These are phyloP conservation scores for Brachyptera putata DNA, from an alignment of 2,888 invertebrate species.

Conservation along the genomic window DNA sequence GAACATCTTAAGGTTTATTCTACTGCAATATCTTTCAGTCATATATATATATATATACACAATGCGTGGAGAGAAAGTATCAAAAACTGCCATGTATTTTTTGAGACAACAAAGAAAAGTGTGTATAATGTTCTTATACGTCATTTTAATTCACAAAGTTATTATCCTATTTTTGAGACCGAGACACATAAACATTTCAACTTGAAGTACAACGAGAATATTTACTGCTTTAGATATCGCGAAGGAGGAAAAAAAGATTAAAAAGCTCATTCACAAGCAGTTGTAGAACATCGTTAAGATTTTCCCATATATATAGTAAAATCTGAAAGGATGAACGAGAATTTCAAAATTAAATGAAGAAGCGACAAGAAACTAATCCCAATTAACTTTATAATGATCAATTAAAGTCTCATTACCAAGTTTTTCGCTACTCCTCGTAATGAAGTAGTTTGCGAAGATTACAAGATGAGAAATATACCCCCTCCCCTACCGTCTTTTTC, in stretches of 20 bases:
- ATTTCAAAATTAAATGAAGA: no score
- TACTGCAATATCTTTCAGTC: conserved; percentile 8
- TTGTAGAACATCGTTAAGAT: no score
- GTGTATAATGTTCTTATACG: background rate
- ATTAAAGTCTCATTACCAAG: conserved; percentile 24
- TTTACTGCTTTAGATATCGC: background rate
- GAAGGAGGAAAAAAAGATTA: background rate
- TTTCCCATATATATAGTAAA: no score
- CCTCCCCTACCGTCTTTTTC: background rate
- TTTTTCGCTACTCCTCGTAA: conserved; percentile 15
- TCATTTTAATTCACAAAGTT: conserved; percentile 7
- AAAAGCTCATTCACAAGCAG: no score
- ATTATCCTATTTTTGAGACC: background rate
- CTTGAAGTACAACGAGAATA: background rate
- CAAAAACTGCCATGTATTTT: no score
- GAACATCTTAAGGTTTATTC: background rate
- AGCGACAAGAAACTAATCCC: conserved; percentile 22
- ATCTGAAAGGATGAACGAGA: no score
- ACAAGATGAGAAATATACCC: background rate
- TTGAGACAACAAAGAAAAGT: conserved; percentile 9
- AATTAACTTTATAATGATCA: conserved; percentile 25
- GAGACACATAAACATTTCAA: conserved; percentile 5
- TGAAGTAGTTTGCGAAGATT: conserved; percentile 17
- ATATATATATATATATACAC: background rate
- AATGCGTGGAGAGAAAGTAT: conserved; percentile 1